Conservation (phyloP, 2,113 vertebrate species). For the Onychostruthus taczanowskii region DNA sequence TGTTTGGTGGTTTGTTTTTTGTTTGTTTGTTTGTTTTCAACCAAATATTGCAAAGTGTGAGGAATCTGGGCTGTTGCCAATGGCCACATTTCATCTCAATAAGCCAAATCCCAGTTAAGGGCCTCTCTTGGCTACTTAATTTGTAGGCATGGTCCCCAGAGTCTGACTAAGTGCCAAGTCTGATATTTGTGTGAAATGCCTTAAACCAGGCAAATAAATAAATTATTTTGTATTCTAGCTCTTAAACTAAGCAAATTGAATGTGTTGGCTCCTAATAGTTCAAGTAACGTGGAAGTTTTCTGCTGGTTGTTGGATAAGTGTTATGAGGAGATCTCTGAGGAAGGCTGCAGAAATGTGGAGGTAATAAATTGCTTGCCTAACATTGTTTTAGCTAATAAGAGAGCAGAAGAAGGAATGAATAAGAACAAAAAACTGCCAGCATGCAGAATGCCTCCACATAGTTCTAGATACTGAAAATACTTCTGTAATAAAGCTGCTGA, state of each 20-base stretch:
- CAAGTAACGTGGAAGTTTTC: neutral
- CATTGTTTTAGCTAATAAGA: neutral
- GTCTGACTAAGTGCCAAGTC: neutral
- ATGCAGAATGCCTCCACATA: neutral
- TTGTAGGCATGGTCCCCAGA: neutral
- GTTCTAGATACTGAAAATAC: neutral
- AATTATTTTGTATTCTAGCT: neutral
- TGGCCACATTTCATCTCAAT: neutral
- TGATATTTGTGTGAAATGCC: slow-evolving; percentile 16
- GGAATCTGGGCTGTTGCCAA: neutral
- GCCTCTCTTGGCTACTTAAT: neutral
- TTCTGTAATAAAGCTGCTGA: neutral
- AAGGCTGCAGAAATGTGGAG: neutral
- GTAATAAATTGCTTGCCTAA: neutral
- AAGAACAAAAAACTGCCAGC: neutral
- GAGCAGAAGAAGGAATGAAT: neutral
- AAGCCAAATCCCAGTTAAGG: slow-evolving; percentile 4
- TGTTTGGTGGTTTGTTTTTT: neutral
- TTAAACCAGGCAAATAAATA: slow-evolving; percentile 30
- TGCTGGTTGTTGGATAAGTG: neutral
- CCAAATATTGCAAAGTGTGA: neutral
- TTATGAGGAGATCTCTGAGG: neutral
- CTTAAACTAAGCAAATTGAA: neutral
- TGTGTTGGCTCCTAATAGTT: neutral
- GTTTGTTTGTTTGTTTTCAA: neutral